phyloP scores from a whole-genome alignment of 2,797 vertebrate species.

The Cuniculus paca region DNA sequence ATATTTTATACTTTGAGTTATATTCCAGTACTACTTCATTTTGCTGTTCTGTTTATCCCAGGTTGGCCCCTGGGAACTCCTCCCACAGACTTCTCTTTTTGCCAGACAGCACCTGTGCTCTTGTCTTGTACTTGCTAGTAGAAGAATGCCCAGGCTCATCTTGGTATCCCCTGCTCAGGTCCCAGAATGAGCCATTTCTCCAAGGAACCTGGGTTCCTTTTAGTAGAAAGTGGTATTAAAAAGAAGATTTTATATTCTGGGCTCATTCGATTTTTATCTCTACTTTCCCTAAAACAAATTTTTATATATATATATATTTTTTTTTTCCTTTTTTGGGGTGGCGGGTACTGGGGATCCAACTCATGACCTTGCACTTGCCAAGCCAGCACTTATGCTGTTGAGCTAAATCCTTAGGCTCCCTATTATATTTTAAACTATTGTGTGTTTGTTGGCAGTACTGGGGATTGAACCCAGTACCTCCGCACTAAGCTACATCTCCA shows the following conservation, averaged over 20 bases:
- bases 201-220: not conserved
- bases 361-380: too few species aligned
- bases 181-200: not conserved
- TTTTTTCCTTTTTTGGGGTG: too few species aligned
- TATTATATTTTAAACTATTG: not conserved
- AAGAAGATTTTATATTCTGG: not conserved
- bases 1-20: not conserved
- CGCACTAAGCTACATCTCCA: not conserved
- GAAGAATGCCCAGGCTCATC: not conserved
- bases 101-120: not conserved
- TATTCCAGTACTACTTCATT: not conserved
- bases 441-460: too few species aligned
- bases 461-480: not conserved
- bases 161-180: not conserved
- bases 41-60: not conserved
- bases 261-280: conserved; percentile 41
- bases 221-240: not conserved
- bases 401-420: too few species aligned
- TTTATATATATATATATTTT: too few species aligned
- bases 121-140: not conserved
- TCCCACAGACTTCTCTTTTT: not conserved
- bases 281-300: too few species aligned
- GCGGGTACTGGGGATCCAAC: too few species aligned
- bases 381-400: too few species aligned
- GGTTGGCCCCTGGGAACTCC: not conserved